A percentile compares a stretch with the other conserved stretches of the same genome.
phyloP scores from a whole-genome alignment of 2,113 vertebrate genomes.

The Turnix velox region DNA sequence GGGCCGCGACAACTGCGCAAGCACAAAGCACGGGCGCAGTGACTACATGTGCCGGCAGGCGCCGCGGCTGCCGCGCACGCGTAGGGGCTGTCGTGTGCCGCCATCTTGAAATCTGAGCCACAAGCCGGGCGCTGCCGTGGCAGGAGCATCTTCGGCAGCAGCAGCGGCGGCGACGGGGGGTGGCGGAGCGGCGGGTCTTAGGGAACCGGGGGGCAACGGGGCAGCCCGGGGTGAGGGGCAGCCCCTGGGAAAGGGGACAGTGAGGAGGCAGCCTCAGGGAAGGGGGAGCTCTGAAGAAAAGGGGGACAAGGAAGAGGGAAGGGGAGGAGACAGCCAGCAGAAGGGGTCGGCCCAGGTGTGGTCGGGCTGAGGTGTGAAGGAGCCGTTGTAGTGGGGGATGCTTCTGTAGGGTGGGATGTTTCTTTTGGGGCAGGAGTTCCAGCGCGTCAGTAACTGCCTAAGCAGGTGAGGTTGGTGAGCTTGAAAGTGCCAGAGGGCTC shows the following conservation, averaged over 20 bases:
- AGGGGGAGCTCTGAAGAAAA: background rate
- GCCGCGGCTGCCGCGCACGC: fast-evolving
- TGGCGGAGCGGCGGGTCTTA: background rate
- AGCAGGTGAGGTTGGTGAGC: background rate
- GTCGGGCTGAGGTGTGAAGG: background rate
- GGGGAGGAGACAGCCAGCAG: fast-evolving
- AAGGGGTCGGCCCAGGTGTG: background rate
- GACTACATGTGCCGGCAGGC: constrained; percentile 52
- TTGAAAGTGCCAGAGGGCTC: background rate
- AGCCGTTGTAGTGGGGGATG: background rate
- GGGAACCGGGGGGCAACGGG: background rate
- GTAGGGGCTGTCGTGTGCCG: background rate
- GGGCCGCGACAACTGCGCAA: background rate
- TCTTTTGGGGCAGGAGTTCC: background rate
- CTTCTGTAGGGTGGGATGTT: background rate
- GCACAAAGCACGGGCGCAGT: fast-evolving
- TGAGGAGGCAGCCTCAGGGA: background rate
- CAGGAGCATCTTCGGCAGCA: background rate
- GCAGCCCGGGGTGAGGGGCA: background rate
- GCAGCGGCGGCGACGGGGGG: background rate
- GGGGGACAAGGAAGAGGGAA: background rate
- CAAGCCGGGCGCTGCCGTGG: background rate
- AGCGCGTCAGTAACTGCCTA: background rate
- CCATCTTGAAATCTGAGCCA: constrained; percentile 76
- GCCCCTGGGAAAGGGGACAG: background rate